Base-by-base conservation (phyloP, 2,113 vertebrate genomes). In the Polyodon spathula region DNA sequence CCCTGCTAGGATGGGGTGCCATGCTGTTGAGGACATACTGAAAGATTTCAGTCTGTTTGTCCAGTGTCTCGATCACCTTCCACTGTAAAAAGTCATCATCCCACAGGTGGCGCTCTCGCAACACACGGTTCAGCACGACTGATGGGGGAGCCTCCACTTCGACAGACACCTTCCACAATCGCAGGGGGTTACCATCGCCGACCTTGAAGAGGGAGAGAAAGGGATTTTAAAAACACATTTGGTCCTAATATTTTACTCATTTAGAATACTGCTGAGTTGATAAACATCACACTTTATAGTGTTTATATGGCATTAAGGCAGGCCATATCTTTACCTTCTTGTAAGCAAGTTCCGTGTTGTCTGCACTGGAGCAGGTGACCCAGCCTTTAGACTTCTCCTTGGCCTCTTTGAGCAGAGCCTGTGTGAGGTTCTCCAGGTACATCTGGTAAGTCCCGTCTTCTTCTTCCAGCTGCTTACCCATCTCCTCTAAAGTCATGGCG, bases 101-200 rank as follows among this genome's bases (percentile, higher is more conserved):
- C 96, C 96, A 99, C 51, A 96, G 86, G 75, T 97, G 94, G 43
- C 95, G 93, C 77, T 98, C 95, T 68, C 94, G 83, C 62, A 98
- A 81, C 69, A 98, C 89, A 0, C 94, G 88, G 63, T 97, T 96
- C 80, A 99, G 65, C 37, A 98, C 95, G 10, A 97, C 92, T 0
- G 92, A 92, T 0, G 96, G 96, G 0, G 96, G 96, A 0, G 95
- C 96, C 67, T 98, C 95, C 40, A 99, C 92, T 77, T 99, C 96
- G 37, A 89, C 93, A 0, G 92, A 89, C 5, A 90, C 93, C 69
- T 92, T 89, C 96, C 96, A 99, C 5, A 91, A 78, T 62, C 88
- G 85, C 66, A 99, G 68, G 0, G 94, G 92, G 68, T 93, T 93
- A 38, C 93, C 90, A 11, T 97, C 95, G 6, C 92, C 96, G 60